These are phyloP conservation scores for Panagrolaimus sp. DNA, from an alignment of 1,140 invertebrate genomes.

Conservation along the genomic window DNA sequence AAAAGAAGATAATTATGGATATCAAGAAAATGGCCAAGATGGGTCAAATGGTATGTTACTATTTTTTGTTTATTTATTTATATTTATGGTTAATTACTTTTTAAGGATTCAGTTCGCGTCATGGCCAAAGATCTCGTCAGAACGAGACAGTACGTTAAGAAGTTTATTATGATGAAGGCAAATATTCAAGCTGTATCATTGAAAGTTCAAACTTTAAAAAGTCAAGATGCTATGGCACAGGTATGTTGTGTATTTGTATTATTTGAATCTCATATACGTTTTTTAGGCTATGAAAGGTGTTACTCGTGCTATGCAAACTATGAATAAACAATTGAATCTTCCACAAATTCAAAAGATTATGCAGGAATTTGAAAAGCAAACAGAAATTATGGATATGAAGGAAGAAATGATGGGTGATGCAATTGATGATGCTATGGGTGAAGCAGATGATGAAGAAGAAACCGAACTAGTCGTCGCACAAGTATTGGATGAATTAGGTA, in stretches of 20 bases:
- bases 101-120: slow-evolving; percentile 94
- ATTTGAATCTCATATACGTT: not conserved
- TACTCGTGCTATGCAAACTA: slow-evolving; percentile 92
- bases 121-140: slow-evolving; percentile 98
- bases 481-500: slow-evolving; percentile 89
- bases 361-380: slow-evolving; percentile 98
- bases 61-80: slow-evolving; percentile 9
- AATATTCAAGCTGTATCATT: slow-evolving; percentile 98
- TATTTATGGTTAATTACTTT: slow-evolving; percentile 24
- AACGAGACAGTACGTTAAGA: slow-evolving; percentile 87
- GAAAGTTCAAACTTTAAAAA: slow-evolving; percentile 94
- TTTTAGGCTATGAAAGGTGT: slow-evolving; percentile 90
- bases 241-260: no score
- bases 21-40: slow-evolving; percentile 99
- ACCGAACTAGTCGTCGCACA: slow-evolving; percentile 63
- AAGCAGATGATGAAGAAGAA: slow-evolving; percentile 95
- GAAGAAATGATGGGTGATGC: slow-evolving; percentile 99
- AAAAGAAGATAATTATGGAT: slow-evolving; percentile 95
- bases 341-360: slow-evolving; percentile 98
- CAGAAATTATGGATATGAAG: slow-evolving; percentile 99
- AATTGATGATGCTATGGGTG: slow-evolving; percentile 98
- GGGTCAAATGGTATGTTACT: slow-evolving; percentile 81
- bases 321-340: slow-evolving; percentile 92
- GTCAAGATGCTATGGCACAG: slow-evolving; percentile 97
- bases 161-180: slow-evolving; percentile 98